phyloP scores from a whole-genome alignment of 37 sponge, comb jelly and placozoan species.

The Amphimedon queenslandica region DNA sequence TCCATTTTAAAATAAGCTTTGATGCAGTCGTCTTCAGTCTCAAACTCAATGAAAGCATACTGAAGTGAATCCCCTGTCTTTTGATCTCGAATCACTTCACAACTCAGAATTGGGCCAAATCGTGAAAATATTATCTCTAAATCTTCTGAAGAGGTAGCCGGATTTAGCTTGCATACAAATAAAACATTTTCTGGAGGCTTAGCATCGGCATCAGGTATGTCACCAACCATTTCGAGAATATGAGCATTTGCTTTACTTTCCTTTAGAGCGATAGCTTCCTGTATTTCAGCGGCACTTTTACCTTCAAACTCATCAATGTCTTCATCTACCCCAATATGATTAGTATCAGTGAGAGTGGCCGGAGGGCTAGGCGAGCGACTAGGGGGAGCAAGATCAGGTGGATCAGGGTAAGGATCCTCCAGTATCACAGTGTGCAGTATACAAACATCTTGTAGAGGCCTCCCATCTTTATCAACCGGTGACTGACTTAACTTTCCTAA shows the following conservation, averaged over 20 bases:
- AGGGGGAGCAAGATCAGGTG: slow-evolving; percentile 58
- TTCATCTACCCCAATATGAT: slow-evolving; percentile 86
- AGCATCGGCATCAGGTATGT: slow-evolving; percentile 96
- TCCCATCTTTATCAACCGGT: slow-evolving; percentile 82
- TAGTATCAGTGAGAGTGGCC: slow-evolving; percentile 30
- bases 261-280: slow-evolving; percentile 52
- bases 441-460: slow-evolving; percentile 90
- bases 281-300: slow-evolving; percentile 70
- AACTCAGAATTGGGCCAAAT: slow-evolving; percentile 89
- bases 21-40: slow-evolving; percentile 88
- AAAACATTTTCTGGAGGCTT: slow-evolving; percentile 97
- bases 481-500: slow-evolving; percentile 80
- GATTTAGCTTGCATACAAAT: slow-evolving; percentile 97
- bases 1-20: slow-evolving; percentile 99
- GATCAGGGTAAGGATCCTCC: slow-evolving; percentile 93
- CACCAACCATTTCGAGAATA: slow-evolving; percentile 95
- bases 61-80: slow-evolving; percentile 95
- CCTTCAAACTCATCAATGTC: slow-evolving; percentile 89
- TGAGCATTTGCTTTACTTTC: slow-evolving; percentile 87
- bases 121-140: slow-evolving; percentile 96
- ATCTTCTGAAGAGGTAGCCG: slow-evolving; percentile 92
- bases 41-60: slow-evolving; percentile 98
- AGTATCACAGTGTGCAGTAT: slow-evolving; percentile 94
- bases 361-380: slow-evolving; percentile 85
- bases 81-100: slow-evolving; percentile 95